Evolutionary conservation across 1,140 invertebrate genomes (phyloP).

Genomic region (Pinna nobilis): DNA sequence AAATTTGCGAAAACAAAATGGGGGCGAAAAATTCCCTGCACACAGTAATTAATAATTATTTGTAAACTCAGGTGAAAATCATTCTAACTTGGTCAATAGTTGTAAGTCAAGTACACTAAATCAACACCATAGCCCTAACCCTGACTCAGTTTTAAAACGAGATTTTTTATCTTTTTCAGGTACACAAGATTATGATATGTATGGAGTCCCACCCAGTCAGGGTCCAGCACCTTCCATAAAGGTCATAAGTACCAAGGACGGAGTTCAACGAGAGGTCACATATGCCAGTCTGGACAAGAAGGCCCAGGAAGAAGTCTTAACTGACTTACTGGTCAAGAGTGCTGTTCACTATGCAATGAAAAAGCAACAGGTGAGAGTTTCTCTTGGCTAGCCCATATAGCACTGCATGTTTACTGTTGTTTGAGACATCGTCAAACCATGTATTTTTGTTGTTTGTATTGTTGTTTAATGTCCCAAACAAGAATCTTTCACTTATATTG

Average conservation of each 20-base stretch:
- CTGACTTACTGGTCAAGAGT: conserved; percentile 74
- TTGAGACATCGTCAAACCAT: too few species aligned
- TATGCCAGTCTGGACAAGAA: conserved; percentile 66
- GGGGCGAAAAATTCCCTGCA: too few species aligned
- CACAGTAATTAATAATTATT: too few species aligned
- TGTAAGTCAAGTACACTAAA: too few species aligned
- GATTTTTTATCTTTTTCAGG: background rate
- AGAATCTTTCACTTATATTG: too few species aligned
- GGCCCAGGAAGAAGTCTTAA: conserved; percentile 70
- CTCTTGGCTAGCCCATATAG: background rate
- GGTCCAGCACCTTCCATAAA: conserved; percentile 39
- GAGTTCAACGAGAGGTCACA: conserved; percentile 60
- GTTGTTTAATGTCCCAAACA: too few species aligned
- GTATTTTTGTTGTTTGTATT: too few species aligned
- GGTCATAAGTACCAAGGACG: conserved; percentile 57
- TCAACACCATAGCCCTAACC: too few species aligned
- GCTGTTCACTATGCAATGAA: conserved; percentile 72
- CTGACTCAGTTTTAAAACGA: conserved; percentile 7
- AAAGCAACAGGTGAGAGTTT: conserved; percentile 68
- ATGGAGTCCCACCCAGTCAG: conserved; percentile 32
- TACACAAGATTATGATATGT: conserved; percentile 33
- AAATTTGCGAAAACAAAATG: too few species aligned
- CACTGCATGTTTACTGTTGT: background rate
- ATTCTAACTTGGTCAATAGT: too few species aligned
- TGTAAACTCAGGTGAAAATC: too few species aligned